phyloP scores from a whole-genome alignment of 2,888 invertebrate species.

The Xestia c-nigrum region DNA sequence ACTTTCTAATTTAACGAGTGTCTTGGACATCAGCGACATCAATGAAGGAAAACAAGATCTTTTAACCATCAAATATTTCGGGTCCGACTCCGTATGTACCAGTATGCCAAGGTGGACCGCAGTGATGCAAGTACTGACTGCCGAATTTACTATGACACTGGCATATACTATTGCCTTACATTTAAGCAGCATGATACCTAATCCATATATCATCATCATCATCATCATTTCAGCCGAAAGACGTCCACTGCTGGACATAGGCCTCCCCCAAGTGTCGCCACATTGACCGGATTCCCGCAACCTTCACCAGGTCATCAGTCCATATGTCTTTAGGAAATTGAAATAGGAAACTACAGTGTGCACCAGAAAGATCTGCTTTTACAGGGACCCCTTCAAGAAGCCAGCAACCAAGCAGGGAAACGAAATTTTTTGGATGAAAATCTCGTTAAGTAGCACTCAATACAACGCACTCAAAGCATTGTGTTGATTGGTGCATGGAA shows the following conservation, averaged over 20 bases:
- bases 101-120: conserved; percentile 42
- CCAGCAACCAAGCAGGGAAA: too few species aligned
- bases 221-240: too few species aligned
- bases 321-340: background rate
- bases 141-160: background rate
- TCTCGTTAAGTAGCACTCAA: too few species aligned
- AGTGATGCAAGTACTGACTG: conserved; percentile 5
- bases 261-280: too few species aligned
- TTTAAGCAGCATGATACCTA: conserved; percentile 6
- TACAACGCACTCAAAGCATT: too few species aligned
- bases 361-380: background rate
- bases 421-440: too few species aligned
- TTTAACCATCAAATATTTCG: conserved; percentile 17
- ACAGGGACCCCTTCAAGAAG: background rate
- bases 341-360: background rate
- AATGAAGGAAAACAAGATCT: background rate
- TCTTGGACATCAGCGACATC: background rate
- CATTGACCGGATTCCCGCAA: too few species aligned
- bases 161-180: conserved; percentile 23
- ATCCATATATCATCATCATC: too few species aligned
- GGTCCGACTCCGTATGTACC: conserved; percentile 18
- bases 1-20: background rate
- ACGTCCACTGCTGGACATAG: too few species aligned
- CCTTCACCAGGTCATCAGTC: too few species aligned
- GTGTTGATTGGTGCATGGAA: too few species aligned